Percentiles rank a stretch among this genome's conserved stretches.
phyloP scores from a whole-genome alignment of 2,113 vertebrate genomes.

The Ovis canadensis region DNA sequence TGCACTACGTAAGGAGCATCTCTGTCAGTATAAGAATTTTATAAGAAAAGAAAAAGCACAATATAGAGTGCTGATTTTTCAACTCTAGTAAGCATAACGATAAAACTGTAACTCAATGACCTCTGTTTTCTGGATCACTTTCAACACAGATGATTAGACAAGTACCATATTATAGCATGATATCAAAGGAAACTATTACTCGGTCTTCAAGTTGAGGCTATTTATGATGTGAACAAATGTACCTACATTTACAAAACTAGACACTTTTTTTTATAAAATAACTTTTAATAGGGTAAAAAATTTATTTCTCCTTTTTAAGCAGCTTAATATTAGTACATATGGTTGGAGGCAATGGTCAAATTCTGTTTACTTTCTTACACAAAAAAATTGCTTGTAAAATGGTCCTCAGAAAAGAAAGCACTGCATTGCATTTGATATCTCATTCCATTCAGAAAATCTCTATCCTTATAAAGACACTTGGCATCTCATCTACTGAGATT shows the following conservation, averaged over 20 bases:
- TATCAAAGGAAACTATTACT: background rate
- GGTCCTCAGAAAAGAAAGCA: background rate
- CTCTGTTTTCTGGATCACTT: background rate
- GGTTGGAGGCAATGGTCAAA: background rate
- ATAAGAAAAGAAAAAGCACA: background rate
- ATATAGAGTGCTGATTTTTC: background rate
- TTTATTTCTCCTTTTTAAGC: background rate
- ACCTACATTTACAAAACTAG: background rate
- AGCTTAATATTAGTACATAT: background rate
- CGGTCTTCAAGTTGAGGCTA: background rate
- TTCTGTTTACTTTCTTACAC: background rate
- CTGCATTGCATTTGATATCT: background rate
- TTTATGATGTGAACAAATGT: background rate
- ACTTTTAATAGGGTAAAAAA: background rate
- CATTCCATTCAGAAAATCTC: background rate
- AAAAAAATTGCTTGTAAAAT: background rate
- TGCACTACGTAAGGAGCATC: background rate
- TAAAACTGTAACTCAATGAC: background rate
- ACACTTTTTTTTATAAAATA: background rate
- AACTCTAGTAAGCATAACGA: background rate
- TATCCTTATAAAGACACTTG: background rate
- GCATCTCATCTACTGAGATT: background rate
- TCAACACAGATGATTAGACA: background rate
- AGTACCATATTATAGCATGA: rapidly evolving
- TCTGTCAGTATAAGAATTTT: background rate